Percentiles rank a stretch among this genome's conserved stretches.
phyloP scores from a whole-genome alignment of 2,888 invertebrate species.

The Gari tellinella region DNA sequence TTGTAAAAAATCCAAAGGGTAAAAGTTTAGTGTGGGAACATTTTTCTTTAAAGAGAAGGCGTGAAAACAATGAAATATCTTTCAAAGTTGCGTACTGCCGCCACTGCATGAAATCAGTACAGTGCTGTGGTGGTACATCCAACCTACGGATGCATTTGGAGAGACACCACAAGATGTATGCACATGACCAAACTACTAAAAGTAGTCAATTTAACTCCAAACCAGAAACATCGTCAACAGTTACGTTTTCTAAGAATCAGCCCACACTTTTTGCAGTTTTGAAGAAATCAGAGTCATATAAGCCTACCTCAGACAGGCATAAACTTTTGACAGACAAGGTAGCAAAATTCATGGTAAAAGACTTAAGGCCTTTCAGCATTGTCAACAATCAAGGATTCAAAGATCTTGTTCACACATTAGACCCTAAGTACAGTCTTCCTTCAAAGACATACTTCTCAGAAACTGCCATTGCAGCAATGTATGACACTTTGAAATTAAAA shows the following conservation, averaged over 20 bases:
- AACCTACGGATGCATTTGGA: conserved; percentile 3
- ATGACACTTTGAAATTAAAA: conserved; percentile 1
- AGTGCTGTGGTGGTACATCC: conserved; percentile 1
- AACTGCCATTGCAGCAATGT: conserved; percentile 7
- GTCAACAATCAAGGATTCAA: conserved; percentile 16
- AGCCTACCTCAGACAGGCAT: conserved; percentile 4
- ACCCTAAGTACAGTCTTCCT: conserved; percentile 18
- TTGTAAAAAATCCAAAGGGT: too few relatives aligned
- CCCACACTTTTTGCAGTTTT: not conserved
- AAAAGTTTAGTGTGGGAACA: too few relatives aligned
- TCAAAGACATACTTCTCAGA: conserved; percentile 16
- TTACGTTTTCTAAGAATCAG: conserved; percentile 1
- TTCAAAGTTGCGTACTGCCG: too few relatives aligned
- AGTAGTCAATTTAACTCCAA: not conserved
- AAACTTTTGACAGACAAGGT: conserved; percentile 7
- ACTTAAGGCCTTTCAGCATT: conserved; percentile 13
- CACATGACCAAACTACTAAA: too few relatives aligned
- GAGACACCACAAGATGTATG: conserved; percentile 5
- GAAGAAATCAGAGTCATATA: not conserved
- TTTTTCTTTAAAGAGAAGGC: too few relatives aligned
- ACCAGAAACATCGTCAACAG: not conserved
- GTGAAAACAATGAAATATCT: too few relatives aligned
- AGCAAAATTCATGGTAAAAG: conserved; percentile 13
- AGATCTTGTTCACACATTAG: conserved; percentile 10
- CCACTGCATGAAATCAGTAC: too few relatives aligned